These are phyloP conservation scores for Acanthacorydalis orientalis DNA, from an alignment of 2,888 invertebrate species.

Conservation along the genomic window DNA sequence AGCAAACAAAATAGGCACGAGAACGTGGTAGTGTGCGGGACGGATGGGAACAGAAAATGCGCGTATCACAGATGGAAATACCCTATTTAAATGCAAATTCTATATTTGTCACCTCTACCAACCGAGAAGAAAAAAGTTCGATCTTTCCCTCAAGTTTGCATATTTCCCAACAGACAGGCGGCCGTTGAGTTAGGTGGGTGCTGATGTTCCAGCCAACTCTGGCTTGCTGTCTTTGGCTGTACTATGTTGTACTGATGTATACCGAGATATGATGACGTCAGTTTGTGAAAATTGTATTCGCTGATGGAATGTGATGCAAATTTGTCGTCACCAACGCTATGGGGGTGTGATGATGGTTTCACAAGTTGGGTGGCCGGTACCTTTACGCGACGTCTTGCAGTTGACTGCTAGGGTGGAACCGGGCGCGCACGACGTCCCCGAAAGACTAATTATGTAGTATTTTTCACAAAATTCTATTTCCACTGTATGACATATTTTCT, in stretches of 20 bases:
- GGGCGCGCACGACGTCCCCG: background rate
- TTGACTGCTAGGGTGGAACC: no score
- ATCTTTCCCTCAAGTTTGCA: slow-evolving; percentile 24
- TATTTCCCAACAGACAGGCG: slow-evolving; percentile 22
- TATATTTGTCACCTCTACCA: slow-evolving; percentile 39
- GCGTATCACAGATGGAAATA: slow-evolving; percentile 42
- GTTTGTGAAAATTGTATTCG: slow-evolving; percentile 16
- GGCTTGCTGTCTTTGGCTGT: background rate
- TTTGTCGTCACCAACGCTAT: background rate
- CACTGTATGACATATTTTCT: background rate
- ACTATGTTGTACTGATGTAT: slow-evolving; percentile 9
- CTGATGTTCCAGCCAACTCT: background rate
- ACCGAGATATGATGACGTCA: slow-evolving; percentile 6
- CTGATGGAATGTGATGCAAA: slow-evolving; percentile 10
- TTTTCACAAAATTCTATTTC: slow-evolving; percentile 15
- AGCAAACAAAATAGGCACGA: no score
- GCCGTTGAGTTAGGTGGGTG: slow-evolving; percentile 8
- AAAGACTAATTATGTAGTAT: slow-evolving; percentile 22
- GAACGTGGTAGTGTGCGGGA: slow-evolving; percentile 11
- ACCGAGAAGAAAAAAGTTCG: slow-evolving; percentile 24
- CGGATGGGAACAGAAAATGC: slow-evolving; percentile 16
- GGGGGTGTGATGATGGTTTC: slow-evolving; percentile 9
- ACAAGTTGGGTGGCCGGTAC: no score
- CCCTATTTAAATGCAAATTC: slow-evolving; percentile 51
- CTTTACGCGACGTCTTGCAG: no score